phyloP scores from a whole-genome alignment of 2,797 vertebrate genomes.

The Sandelia bainsii region DNA sequence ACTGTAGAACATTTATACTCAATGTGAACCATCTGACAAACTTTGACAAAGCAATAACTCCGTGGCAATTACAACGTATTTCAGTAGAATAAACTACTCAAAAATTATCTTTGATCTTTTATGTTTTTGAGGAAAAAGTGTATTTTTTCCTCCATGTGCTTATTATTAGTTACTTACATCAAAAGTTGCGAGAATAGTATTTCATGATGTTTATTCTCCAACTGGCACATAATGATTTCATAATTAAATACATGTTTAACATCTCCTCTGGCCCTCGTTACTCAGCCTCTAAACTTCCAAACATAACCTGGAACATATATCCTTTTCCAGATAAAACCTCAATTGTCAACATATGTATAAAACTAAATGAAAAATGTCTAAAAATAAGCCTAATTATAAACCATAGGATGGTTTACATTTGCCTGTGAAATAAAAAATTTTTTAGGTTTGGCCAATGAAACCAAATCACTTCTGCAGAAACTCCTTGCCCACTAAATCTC shows the following conservation, averaged over 20 bases:
- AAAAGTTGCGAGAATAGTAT: constrained; percentile 27
- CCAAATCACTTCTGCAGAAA: constrained; percentile 75
- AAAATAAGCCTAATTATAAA: constrained; percentile 65
- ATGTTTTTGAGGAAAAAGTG: constrained; percentile 4
- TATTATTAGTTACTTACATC: constrained; percentile 44
- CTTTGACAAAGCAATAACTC: constrained; percentile 20
- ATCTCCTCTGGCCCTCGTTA: constrained; percentile 17
- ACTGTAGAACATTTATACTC: not conserved
- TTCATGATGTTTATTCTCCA: constrained; percentile 30
- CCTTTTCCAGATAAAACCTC: constrained; percentile 35
- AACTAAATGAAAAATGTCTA: constrained; percentile 35
- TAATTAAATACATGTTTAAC: constrained; percentile 50
- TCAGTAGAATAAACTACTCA: constrained; percentile 17
- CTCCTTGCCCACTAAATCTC: constrained; percentile 70
- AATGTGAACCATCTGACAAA: not conserved
- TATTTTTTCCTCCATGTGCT: constrained; percentile 9
- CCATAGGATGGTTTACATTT: constrained; percentile 65
- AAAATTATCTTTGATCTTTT: constrained; percentile 33
- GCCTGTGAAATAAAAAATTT: constrained; percentile 73
- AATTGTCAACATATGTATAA: constrained; percentile 51
- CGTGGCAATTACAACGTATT: constrained; percentile 8
- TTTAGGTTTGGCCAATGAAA: constrained; percentile 61
- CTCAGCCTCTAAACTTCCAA: constrained; percentile 27
- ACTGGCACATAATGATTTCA: constrained; percentile 39
- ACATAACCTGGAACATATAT: constrained; percentile 30